phyloP scores from a whole-genome alignment of 2,113 vertebrate genomes.

The Tricholaema leucomelas region DNA sequence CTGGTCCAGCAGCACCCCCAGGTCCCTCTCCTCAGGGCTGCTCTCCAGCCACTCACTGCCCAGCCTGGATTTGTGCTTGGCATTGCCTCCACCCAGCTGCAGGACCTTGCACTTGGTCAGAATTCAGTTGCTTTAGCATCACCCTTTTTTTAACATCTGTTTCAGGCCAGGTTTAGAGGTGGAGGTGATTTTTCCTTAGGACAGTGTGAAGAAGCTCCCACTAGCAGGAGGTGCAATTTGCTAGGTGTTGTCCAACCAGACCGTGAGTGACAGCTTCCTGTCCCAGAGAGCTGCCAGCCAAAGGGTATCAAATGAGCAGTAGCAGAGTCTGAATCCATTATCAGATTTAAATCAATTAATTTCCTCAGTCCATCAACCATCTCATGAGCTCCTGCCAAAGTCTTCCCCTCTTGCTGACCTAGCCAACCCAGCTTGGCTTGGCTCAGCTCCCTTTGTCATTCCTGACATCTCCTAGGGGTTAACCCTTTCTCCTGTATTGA shows the following conservation, averaged over 20 bases:
- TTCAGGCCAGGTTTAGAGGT: background rate
- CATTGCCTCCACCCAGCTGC: no score
- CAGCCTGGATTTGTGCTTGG: no score
- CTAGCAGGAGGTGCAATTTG: background rate
- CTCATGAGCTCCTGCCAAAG: background rate
- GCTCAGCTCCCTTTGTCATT: background rate
- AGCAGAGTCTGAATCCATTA: background rate
- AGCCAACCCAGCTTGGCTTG: background rate
- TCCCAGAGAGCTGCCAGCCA: background rate
- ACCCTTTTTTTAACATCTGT: background rate
- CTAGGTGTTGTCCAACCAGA: background rate
- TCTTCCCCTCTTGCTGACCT: background rate
- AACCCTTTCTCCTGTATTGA: background rate
- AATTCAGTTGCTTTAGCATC: background rate
- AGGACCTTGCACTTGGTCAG: no score
- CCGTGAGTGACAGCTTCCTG: background rate
- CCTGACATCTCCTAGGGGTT: background rate
- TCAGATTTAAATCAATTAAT: slow-evolving; percentile 10
- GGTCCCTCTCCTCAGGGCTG: no score
- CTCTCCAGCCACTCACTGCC: no score
- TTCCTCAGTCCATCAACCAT: background rate
- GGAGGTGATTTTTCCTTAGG: background rate
- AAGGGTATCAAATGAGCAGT: background rate
- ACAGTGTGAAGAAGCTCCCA: background rate
- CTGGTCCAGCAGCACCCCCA: no score